Conservation (phyloP, 2,888 invertebrate species). For the Lottia gigantea region DNA sequence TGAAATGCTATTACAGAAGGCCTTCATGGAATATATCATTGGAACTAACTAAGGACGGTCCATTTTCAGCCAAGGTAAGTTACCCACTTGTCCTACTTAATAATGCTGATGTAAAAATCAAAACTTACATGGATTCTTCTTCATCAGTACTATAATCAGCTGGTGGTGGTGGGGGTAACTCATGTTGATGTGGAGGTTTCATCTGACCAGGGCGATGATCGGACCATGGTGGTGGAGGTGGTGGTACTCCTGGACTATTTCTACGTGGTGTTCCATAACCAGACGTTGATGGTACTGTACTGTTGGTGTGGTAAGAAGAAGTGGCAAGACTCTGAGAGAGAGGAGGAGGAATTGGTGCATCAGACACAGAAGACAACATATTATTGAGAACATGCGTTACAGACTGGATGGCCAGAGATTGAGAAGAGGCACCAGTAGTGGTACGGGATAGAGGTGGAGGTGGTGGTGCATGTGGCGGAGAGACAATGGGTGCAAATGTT, state of each 20-base stretch:
- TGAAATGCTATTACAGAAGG: no score
- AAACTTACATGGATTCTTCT: conserved; percentile 10
- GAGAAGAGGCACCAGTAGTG: conserved; percentile 21
- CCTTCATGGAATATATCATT: no score
- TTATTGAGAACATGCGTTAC: conserved; percentile 14
- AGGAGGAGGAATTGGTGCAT: conserved; percentile 13
- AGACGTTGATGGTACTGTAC: conserved; percentile 1
- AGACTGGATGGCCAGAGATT: conserved; percentile 20
- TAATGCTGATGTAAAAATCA: background rate
- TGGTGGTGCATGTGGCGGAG: conserved; percentile 1
- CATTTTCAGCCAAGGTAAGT: no score
- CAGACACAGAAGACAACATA: conserved; percentile 14
- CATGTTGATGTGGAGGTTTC: background rate
- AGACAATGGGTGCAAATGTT: background rate
- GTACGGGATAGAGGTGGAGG: conserved; percentile 22
- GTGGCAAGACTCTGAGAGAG: conserved; percentile 30
- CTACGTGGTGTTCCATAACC: conserved; percentile 16
- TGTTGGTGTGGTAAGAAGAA: conserved; percentile 27
- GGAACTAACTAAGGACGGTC: no score
- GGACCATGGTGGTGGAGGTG: conserved; percentile 13
- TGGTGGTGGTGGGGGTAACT: conserved; percentile 19
- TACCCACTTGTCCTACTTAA: no score
- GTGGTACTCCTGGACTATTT: conserved; percentile 18
- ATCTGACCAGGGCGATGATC: conserved; percentile 7
- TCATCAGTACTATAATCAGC: conserved; percentile 4